Evolutionary conservation across 2,888 invertebrate species (phyloP), one percentile per base, ranked within the genome.

Genomic region (Ophion ventricosus): DNA sequence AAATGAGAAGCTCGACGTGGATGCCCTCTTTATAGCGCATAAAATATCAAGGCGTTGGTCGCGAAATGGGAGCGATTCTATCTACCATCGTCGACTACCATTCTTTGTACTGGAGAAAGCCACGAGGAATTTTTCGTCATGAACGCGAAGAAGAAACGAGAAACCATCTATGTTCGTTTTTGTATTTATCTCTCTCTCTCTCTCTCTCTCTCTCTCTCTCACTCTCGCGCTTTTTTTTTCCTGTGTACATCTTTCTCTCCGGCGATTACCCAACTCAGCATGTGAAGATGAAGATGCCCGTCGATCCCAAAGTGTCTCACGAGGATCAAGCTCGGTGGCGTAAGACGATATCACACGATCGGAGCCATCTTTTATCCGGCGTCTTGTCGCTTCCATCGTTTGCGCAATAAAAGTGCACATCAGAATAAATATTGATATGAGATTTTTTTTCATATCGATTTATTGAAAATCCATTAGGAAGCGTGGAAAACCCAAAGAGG

Each of bases 51-150:
- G 80, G 73, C 67, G 54, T 67, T 43, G 67, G 54, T 57, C 76
- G 72, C 64, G 63, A 70, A 84, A 84, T 80, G 77, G 69, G 64
- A 69, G 69, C 83, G 83, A 87, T 83, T 85, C 61, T 73, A 78
- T 83, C 81, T 67, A 56, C 77, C 54, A 56, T 64, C 56, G 17
- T 25, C 4, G 43, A 59, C 23, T 49, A 73, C 79, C 78, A 82
- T 23, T 11, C n/a, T 35, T 35, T 40, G 54, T 67, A 26, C 67
- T 49, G 64, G 64, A 64, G 43, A 64, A 49, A 11, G 43, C 29
- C 57, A 64, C 25, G 14, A 20, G 74, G 82, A 63, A 69, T 66
- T 75, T 75, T 69, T 70, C 14, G 29, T 73, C 35, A 11, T 11
- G 49, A 49, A 0, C 49, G 70, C 23, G 75, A 67, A 70, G 59